Base-by-base conservation (phyloP, 2,888 invertebrate species). In the Dione juno region DNA sequence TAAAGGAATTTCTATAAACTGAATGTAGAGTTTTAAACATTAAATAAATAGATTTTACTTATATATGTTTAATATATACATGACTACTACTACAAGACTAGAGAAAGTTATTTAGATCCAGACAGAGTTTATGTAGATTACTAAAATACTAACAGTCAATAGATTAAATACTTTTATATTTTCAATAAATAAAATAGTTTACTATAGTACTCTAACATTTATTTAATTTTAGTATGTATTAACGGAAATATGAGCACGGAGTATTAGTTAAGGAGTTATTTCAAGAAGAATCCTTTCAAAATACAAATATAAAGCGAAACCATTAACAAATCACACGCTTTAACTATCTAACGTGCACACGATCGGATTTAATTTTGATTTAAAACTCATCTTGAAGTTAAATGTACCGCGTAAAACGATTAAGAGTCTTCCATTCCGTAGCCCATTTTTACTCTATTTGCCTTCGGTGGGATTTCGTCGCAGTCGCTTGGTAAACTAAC, bases 401-500 rank as follows among this genome's bases (percentile, higher is more conserved):
- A 81, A 83, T 84, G 84, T 85, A 82, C 77, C 79, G 79, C 76
- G 77, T 80, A 80, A 81, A 82, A 80, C 81, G 83, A 84, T 84
- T 85, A 84, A 80, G 78, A 77, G 77, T 77, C 79, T 79, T 80
- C 79, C 81, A 79, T 81, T 74, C 69, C 72, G 69, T 74, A 76
- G 77, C 78, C 78, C 82, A 82, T 82, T 83, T 83, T 83, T 82
- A 78, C 82, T 81, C 81, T 83, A 84, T 87, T 85, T 78, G 75
- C 74, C 71, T 73, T 81, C 81, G 83, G 81, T 84, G 82, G 84
- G 82, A 82, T 84, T 82, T 83, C 83, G 84, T 80, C 82, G 83
- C 84, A 81, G 82, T 80, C 80, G 84, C 84, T 88, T 84, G 81
- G 89, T 90, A 91, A 91, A 91, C 90, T 89, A 90, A 92, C 91